phyloP scores from a whole-genome alignment of 1,140 invertebrate genomes.

The Megalopta genalis region DNA sequence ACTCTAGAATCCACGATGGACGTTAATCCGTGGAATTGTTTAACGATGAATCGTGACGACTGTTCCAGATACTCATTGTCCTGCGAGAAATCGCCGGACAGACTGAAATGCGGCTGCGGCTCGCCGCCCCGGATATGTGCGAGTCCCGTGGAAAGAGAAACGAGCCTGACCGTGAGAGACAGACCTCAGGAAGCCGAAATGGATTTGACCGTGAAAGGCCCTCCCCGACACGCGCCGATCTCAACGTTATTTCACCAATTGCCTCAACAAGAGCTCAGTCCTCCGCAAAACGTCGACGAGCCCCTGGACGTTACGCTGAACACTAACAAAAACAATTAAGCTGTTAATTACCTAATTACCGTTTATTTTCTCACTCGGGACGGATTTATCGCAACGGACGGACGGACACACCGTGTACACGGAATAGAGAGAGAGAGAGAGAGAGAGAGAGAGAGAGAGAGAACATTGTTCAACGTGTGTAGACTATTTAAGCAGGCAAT shows the following conservation, averaged over 20 bases:
- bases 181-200: constrained; percentile 77
- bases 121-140: constrained; percentile 72
- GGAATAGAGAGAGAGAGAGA: no score
- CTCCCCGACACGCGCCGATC: constrained; percentile 67
- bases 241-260: constrained; percentile 73
- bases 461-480: background rate
- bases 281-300: constrained; percentile 71
- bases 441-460: background rate
- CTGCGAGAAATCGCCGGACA: constrained; percentile 76
- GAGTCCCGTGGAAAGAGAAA: constrained; percentile 69
- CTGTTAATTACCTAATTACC: background rate
- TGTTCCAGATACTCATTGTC: constrained; percentile 70
- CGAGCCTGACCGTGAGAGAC: constrained; percentile 64
- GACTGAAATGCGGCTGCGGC: constrained; percentile 74
- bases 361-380: no score
- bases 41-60: background rate
- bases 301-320: constrained; percentile 78
- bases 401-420: background rate
- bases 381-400: background rate
- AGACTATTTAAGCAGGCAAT: background rate
- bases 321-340: constrained; percentile 69
- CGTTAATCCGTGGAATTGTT: no score
- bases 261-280: constrained; percentile 68
- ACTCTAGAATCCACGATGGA: no score
- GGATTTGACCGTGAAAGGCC: constrained; percentile 76